Base-by-base conservation (phyloP, 2,797 vertebrate species). In the Phyllotis vaccarum region DNA sequence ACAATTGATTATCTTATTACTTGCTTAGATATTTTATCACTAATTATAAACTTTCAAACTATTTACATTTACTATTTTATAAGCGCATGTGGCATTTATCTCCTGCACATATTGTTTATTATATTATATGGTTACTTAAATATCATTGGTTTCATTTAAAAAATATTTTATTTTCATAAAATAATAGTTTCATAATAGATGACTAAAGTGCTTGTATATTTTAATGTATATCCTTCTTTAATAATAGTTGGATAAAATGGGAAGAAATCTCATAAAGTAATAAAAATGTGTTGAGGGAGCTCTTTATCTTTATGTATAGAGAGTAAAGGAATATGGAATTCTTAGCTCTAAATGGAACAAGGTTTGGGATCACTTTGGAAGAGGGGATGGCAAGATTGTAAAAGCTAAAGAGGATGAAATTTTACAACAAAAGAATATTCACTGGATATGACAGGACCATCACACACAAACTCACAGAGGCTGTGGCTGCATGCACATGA, bases 251-350 rank as follows among this genome's bases (percentile, higher is more conserved):
- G 9, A 1, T 46, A 8, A 14, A 78, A 24, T 24, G 62, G 22
- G 70, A 95, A 90, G 54, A 16, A 93, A 75, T 14, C 58, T 52
- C 52, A 70, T 40, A 92, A 94, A 66, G 74, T n/a, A n/a, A n/a
- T n/a, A 43, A 86, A 56, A 31, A 74, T 52, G 0, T 40, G 22
- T 40, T 81, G 58, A 37, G 22, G n/a, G 7, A 40, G 24, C 5
- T 49, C 10, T 34, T 64, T 49, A 31, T 46, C 27, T 22, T 13
- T 60, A 40, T 13, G 22, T 40, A 2, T 0, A 58, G 21, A 80
- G 12, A 58, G 37, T 37, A 37, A 80, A 7, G 1, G 5, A 58
- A 1, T 31, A 40, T 60, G 22, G 79, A 60, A 17, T 60, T 27
- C 22, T 29, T 40, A n/a, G n/a, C 52, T 80, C 34, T 80, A 80